phyloP scores from a whole-genome alignment of 2,888 invertebrate species.

The Amiota communis region DNA sequence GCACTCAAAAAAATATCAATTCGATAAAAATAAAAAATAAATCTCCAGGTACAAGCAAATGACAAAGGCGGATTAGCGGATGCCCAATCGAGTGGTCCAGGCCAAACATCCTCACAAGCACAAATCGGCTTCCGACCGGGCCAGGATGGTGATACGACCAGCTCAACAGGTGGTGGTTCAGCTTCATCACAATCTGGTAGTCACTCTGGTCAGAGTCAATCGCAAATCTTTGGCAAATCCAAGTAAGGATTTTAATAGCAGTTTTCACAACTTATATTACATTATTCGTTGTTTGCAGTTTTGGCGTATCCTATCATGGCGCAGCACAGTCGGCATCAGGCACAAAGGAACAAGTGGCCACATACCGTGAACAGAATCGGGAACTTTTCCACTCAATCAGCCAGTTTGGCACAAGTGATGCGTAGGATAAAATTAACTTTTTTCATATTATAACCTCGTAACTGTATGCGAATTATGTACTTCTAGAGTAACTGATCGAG shows the following conservation, averaged over 20 bases:
- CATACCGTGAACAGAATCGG: slow-evolving; percentile 80
- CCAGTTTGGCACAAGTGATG: slow-evolving; percentile 69
- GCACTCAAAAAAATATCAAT: not conserved
- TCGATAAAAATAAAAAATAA: slow-evolving; percentile 51
- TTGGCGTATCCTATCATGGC: slow-evolving; percentile 84
- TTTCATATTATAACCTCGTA: not conserved
- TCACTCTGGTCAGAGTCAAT: slow-evolving; percentile 85
- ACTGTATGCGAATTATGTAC: too few relatives aligned
- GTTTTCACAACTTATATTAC: not conserved
- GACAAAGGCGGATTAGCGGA: slow-evolving; percentile 88
- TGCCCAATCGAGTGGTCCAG: slow-evolving; percentile 88
- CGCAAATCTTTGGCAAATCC: slow-evolving; percentile 87
- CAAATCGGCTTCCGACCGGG: slow-evolving; percentile 89
- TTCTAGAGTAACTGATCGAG: slow-evolving; percentile 69
- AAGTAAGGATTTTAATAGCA: slow-evolving; percentile 57
- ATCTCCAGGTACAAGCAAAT: slow-evolving; percentile 83
- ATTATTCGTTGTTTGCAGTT: slow-evolving; percentile 72
- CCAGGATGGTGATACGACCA: slow-evolving; percentile 74
- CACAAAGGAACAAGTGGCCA: slow-evolving; percentile 76
- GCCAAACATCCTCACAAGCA: slow-evolving; percentile 89
- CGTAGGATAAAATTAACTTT: slow-evolving; percentile 55
- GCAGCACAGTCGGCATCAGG: slow-evolving; percentile 89
- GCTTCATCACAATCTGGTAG: slow-evolving; percentile 86
- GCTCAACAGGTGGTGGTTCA: slow-evolving; percentile 83
- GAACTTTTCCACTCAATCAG: slow-evolving; percentile 80